Conservation (phyloP, 2,113 vertebrate genomes). For the Pandion haliaetus region DNA sequence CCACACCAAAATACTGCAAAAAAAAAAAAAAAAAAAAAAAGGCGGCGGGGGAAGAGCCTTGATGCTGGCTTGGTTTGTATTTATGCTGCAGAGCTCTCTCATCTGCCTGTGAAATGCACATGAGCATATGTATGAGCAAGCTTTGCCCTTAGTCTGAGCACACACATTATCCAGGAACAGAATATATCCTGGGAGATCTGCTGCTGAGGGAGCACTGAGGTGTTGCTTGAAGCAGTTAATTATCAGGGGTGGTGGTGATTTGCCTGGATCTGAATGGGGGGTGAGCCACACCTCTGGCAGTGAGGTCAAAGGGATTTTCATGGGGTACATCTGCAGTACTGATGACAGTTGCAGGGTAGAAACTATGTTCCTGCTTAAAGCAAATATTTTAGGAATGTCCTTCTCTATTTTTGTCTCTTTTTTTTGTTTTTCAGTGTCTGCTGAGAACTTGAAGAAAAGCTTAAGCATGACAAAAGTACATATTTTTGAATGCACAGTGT, state of each 20-base stretch:
- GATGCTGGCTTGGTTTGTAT: too few relatives aligned
- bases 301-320: background rate
- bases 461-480: conserved; percentile 84
- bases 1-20: background rate
- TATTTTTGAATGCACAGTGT: conserved; percentile 74
- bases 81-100: background rate
- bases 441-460: conserved; percentile 84
- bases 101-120: accelerated
- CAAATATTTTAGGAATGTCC: background rate
- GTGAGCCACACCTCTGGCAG: background rate
- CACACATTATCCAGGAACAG: background rate
- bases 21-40: too few relatives aligned
- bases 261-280: background rate
- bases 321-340: background rate
- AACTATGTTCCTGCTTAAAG: background rate
- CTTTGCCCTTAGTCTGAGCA: background rate
- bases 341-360: background rate
- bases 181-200: background rate
- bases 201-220: background rate
- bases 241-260: accelerated
- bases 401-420: background rate
- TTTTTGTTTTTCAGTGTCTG: conserved; percentile 69
- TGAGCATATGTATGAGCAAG: background rate
- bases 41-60: accelerated
- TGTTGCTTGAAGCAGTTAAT: background rate